These are phyloP conservation scores for Oscheius sp. DNA, from an alignment of 1,140 invertebrate genomes.

Conservation along the genomic window DNA sequence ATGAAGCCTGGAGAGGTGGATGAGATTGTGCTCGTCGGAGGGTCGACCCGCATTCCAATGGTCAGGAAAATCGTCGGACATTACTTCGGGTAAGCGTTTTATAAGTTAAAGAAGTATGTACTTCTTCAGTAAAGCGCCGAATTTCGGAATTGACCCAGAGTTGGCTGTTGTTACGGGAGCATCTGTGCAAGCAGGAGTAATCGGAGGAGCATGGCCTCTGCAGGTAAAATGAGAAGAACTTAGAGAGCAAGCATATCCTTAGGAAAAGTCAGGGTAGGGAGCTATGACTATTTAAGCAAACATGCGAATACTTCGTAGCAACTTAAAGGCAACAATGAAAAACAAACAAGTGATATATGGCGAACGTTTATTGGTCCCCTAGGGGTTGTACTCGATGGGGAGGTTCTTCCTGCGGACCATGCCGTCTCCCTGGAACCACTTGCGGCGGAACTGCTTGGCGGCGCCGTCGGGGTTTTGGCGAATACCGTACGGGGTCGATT, in stretches of 20 bases:
- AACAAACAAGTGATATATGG: too few species aligned
- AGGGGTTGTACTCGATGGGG: too few species aligned
- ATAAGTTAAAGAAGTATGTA: background rate
- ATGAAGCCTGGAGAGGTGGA: slow-evolving; percentile 41
- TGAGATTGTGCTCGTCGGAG: slow-evolving; percentile 36
- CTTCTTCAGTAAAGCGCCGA: slow-evolving; percentile 63
- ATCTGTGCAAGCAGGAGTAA: slow-evolving; percentile 66
- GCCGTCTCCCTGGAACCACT: too few species aligned
- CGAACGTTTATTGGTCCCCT: too few species aligned
- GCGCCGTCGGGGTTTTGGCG: too few species aligned
- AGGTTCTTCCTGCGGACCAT: too few species aligned
- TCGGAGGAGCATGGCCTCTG: slow-evolving; percentile 66
- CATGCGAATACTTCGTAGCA: background rate
- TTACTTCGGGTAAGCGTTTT: slow-evolving; percentile 60
- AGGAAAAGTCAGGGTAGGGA: too few species aligned
- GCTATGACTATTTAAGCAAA: background rate
- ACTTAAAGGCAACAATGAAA: background rate
- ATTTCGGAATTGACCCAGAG: slow-evolving; percentile 65
- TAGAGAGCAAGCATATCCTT: too few species aligned
- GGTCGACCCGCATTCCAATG: slow-evolving; percentile 62
- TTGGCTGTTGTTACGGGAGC: slow-evolving; percentile 65
- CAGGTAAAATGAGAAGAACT: too few species aligned
- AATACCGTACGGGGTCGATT: too few species aligned
- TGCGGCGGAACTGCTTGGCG: too few species aligned
- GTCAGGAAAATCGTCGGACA: slow-evolving; percentile 62